phyloP scores from a whole-genome alignment of 2,888 invertebrate genomes.

The Adelognathus sp. region DNA sequence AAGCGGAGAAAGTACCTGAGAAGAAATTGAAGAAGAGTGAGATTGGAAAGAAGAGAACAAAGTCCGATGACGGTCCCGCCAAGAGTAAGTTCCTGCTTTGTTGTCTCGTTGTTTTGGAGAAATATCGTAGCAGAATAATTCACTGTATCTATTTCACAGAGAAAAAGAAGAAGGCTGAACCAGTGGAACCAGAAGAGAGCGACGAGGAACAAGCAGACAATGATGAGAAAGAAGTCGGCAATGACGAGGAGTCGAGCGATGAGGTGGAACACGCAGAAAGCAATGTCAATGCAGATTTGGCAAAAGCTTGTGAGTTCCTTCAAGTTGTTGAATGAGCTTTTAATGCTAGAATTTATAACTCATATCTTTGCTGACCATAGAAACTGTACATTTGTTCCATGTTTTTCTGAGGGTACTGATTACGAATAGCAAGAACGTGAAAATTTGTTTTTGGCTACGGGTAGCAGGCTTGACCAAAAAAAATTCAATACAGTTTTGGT shows the following conservation, averaged over 20 bases:
- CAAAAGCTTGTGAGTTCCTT: slow-evolving; percentile 69
- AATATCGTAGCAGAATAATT: background rate
- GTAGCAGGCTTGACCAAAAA: too few relatives aligned
- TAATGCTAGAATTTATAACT: background rate
- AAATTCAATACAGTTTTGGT: too few relatives aligned
- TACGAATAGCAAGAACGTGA: too few relatives aligned
- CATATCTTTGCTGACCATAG: background rate
- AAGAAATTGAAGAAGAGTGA: slow-evolving; percentile 41
- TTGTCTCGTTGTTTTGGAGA: too few relatives aligned
- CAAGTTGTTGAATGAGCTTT: slow-evolving; percentile 49
- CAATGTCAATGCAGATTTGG: slow-evolving; percentile 63
- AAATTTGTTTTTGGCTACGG: too few relatives aligned
- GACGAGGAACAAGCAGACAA: slow-evolving; percentile 58
- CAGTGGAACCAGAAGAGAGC: slow-evolving; percentile 58
- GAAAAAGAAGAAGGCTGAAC: slow-evolving; percentile 62
- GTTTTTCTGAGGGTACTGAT: background rate
- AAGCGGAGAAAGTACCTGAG: slow-evolving; percentile 14
- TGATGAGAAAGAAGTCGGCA: too few relatives aligned
- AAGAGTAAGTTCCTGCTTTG: slow-evolving; percentile 64
- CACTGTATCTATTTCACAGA: slow-evolving; percentile 45
- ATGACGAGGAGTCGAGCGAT: slow-evolving; percentile 33
- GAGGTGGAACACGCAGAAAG: slow-evolving; percentile 63
- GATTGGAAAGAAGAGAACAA: slow-evolving; percentile 59
- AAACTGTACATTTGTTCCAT: background rate
- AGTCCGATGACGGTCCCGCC: slow-evolving; percentile 54